These are phyloP conservation scores for Cettia cetti DNA, from an alignment of 2,113 vertebrate species.

Conservation along the genomic window DNA sequence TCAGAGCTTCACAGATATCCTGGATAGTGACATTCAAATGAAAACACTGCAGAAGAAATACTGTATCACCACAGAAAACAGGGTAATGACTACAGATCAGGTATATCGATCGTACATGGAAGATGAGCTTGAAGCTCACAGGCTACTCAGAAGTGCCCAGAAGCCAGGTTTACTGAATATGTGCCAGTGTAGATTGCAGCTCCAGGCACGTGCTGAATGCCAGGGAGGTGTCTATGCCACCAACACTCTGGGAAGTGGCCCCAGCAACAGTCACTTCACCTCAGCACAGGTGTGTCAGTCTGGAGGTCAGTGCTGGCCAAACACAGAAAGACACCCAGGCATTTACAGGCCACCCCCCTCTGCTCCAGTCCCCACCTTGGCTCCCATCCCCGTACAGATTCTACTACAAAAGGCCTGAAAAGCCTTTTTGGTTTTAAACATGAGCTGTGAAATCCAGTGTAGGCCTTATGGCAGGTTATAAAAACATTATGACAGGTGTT, in stretches of 20 bases:
- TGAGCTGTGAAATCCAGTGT: background rate
- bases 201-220: background rate
- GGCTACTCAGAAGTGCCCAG: background rate
- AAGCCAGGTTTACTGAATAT: background rate
- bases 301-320: background rate
- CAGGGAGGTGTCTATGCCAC: background rate
- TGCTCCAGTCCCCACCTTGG: background rate
- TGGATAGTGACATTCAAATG: constrained; percentile 13
- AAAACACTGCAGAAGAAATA: background rate
- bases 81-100: background rate
- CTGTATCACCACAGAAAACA: background rate
- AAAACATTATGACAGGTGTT: background rate
- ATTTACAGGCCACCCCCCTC: background rate
- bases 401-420: background rate
- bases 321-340: background rate
- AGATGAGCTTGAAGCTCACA: background rate
- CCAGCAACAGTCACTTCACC: background rate
- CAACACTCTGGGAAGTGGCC: background rate
- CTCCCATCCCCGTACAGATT: background rate
- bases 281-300: background rate
- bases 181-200: background rate
- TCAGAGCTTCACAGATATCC: background rate
- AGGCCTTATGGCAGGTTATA: background rate
- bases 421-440: background rate
- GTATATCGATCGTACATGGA: background rate